Percentiles rank a stretch among this genome's conserved stretches.
phyloP scores from a whole-genome alignment of 2,113 vertebrate genomes.

The Aphyosemion australe region DNA sequence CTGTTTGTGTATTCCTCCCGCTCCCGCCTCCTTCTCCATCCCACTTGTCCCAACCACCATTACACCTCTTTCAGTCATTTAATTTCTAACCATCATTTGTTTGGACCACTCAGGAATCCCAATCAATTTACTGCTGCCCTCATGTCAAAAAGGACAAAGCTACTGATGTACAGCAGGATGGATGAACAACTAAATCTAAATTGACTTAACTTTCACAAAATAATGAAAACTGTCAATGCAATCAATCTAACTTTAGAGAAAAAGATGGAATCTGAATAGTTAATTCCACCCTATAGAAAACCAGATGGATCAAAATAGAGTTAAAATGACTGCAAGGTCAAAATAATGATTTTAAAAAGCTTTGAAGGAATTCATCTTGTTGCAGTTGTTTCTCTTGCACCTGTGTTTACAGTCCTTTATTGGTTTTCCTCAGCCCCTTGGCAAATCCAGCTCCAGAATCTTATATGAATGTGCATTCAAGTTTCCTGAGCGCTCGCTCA shows the following conservation, averaged over 20 bases:
- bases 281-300: background rate
- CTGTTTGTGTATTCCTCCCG: conserved; percentile 74
- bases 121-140: conserved; percentile 49
- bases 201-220: background rate
- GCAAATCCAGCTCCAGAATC: conserved; percentile 12
- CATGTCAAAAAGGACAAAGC: conserved; percentile 22
- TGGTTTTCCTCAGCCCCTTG: conserved; percentile 10
- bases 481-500: conserved; percentile 16
- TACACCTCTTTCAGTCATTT: conserved; percentile 51
- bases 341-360: background rate
- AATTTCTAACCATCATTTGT: conserved; percentile 56
- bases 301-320: background rate
- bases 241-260: conserved; percentile 2
- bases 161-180: background rate
- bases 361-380: background rate
- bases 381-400: conserved; percentile 1
- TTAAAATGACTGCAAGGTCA: background rate
- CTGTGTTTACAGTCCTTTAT: conserved; percentile 21
- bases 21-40: conserved; percentile 28
- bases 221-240: background rate
- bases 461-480: conserved; percentile 8
- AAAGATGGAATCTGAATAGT: background rate
- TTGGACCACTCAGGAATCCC: conserved; percentile 51
- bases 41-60: conserved; percentile 55
- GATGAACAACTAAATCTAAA: background rate